Evolutionary conservation across 2,113 vertebrate species (phyloP).

Genomic region (Oriolus oriolus): DNA sequence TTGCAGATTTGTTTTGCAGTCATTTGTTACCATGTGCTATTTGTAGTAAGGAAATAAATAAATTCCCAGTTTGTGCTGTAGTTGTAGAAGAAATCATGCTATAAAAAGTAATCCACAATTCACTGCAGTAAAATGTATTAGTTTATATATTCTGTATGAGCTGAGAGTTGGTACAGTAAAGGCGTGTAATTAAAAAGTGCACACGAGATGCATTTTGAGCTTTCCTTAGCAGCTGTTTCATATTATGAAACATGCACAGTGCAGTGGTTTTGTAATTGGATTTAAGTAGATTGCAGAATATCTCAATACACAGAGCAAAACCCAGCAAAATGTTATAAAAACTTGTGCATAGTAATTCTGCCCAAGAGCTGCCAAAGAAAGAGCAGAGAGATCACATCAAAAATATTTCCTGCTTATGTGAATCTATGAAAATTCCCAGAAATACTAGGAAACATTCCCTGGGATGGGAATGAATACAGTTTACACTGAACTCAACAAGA

Average conservation of each 20-base stretch:
- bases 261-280: conserved; percentile 1
- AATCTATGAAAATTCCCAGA: background rate
- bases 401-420: background rate
- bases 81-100: background rate
- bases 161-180: background rate
- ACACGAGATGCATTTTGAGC: background rate
- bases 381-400: background rate
- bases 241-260: conserved; percentile 18
- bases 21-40: background rate
- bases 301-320: conserved; percentile 2
- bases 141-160: background rate
- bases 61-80: background rate
- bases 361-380: background rate
- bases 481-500: background rate
- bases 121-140: background rate
- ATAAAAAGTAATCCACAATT: background rate
- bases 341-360: background rate
- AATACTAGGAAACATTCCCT: background rate
- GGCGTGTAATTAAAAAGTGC: conserved; percentile 17
- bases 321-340: background rate
- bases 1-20: background rate
- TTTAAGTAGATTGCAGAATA: conserved; percentile 14
- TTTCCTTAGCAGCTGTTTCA: conserved; percentile 35
- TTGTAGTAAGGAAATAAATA: background rate
- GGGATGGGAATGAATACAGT: background rate